A percentile compares a stretch with the other conserved stretches of the same genome.
phyloP scores from a whole-genome alignment of 2,113 vertebrate species.

The Crocuta crocuta region DNA sequence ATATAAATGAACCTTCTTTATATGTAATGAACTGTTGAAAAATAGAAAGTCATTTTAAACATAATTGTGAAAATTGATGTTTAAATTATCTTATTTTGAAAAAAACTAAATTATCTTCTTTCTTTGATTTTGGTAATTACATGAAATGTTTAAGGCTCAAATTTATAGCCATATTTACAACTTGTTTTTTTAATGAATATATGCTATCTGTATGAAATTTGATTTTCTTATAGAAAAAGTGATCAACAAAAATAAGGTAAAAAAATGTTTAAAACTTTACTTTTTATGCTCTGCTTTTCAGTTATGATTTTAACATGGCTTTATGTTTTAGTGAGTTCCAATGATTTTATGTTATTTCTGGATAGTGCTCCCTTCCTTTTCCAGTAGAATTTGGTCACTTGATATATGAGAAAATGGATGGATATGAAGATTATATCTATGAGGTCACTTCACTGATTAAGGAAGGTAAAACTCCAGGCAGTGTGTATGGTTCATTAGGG shows the following conservation, averaged over 20 bases:
- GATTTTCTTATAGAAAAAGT: not conserved
- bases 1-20: not conserved
- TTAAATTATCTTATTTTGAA: not conserved
- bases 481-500: not conserved
- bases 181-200: not conserved
- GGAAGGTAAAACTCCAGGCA: not conserved
- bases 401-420: not conserved
- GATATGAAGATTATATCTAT: not conserved
- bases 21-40: not conserved
- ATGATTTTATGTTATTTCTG: not conserved
- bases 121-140: not conserved
- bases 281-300: not conserved
- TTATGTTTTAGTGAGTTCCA: not conserved
- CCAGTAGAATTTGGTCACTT: not conserved
- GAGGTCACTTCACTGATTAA: slow-evolving; percentile 22
- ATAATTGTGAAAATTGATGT: not conserved
- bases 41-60: not conserved
- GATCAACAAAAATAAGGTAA: not conserved
- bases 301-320: not conserved
- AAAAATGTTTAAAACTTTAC: not conserved
- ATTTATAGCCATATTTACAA: not conserved
- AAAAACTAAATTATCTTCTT: not conserved
- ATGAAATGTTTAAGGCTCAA: not conserved
- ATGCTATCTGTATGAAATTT: not conserved
- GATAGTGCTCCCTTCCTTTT: not conserved